Evolutionary conservation across 2,888 invertebrate species (phyloP), one percentile per base, ranked within the genome.

Genomic region (Peribatodes rhomboidaria): DNA sequence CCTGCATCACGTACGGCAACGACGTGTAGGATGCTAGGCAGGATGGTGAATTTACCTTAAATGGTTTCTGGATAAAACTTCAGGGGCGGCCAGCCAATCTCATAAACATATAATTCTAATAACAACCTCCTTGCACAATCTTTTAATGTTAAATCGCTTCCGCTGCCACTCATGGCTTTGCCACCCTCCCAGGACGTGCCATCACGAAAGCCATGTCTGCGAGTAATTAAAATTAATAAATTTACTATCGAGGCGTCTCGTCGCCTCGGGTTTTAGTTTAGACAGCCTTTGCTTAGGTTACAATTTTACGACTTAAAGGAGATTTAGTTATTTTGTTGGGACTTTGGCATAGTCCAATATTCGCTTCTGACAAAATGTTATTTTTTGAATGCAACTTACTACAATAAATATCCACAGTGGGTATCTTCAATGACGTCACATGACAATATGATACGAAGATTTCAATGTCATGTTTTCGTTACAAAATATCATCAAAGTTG

Each of bases 201-300:
- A 56, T 62, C 68, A 67, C 64, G 70, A 63, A 67, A 68, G 68
- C 65, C 73, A 56, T 67, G 70, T 72, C 73, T 53, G 62, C 67
- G 69, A 74, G 76, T 78, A 78, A 80, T 80, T 80, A 76, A 76
- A 78, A 78, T 80, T 76, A 78, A 79, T 80, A 79, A 77, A 78
- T 78, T 79, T 72, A 76, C 68, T 63, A 65, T 55, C 61, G 61
- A 57, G 33, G n/a, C 47, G 39, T 42, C 39, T 41, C 54, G 54
- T 49, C 54, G 58, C 58, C 53, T 41, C 27, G 31, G 63, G 33
- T 20, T 44, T 39, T 57, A 62, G 56, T 11, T 18, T 16, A 62
- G 62, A 46, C 37, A 11, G 14, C n/a, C 37, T 14, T 44, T 27
- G 16, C 16, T 46, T 53, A 16, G 1, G n/a, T 39, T 8, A 37